Evolutionary conservation across 2,113 vertebrate genomes (phyloP), one percentile per base, ranked within the genome.

Genomic region (Grammomys dolichurus): DNA sequence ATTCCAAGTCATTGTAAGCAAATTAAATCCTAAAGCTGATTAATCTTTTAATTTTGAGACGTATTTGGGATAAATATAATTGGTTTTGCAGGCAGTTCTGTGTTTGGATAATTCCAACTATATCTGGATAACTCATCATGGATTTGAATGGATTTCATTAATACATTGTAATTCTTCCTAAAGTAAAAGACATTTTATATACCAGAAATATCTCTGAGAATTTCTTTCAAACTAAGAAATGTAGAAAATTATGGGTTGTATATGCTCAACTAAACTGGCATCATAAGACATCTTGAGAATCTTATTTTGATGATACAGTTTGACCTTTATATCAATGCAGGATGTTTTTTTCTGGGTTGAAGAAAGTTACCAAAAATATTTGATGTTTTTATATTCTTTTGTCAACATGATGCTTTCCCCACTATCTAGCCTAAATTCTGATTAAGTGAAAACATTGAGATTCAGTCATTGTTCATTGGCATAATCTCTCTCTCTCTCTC

Each of bases 41-140:
- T 94, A 89, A 65, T 58, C 24, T 92, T 95, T 96, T 85, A 73
- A 95, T 85, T 95, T 92, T 96, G 78, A 95, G 88, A 60, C 31
- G 31, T 86, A 58, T 22, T 67, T 70, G 0, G 3, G 26, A 96
- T 36, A 78, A 36, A 84, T 9, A 46, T 43, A 85, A 54, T 51
- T 91, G 7, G 14, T 72, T 46, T 76, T 73, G 8, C 19, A 43
- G 7, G 60, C n/a, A 92, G 33, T 95, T 65, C 2, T 69, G 88
- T 96, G 92, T 80, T 93, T 76, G 36, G n/a, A 75, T 78, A 89
- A 91, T 72, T n/a, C 4, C 5, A 28, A 19, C 14, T 60, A 70
- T 22, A 46, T 89, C 33, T 90, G 7, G 73, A 69, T 48, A 87
- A 82, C 9, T 88, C 56, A 7, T 33, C n/a, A 24, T 81, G 89